Evolutionary conservation across 2,888 invertebrate genomes (phyloP).

Genomic region (Heliconius aoede): DNA sequence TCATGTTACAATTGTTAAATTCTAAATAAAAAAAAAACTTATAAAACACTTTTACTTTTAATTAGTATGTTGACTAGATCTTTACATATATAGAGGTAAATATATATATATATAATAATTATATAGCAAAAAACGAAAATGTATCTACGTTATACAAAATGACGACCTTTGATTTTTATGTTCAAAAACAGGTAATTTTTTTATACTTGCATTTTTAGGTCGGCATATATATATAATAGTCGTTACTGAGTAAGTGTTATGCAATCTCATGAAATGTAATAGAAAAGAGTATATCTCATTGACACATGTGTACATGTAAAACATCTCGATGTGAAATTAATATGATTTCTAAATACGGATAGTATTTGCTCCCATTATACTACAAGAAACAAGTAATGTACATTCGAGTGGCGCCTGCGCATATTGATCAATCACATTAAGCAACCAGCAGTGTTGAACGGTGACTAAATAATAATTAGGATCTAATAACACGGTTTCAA

Average conservation of each 20-base stretch:
- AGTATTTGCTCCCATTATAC: constrained; percentile 26
- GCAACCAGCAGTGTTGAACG: constrained; percentile 30
- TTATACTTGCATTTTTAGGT: constrained; percentile 4
- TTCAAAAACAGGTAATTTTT: constrained; percentile 12
- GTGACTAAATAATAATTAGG: constrained; percentile 32
- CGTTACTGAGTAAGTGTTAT: not conserved
- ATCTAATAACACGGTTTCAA: constrained; percentile 21
- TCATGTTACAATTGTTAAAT: constrained; percentile 29
- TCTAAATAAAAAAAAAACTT: constrained; percentile 3
- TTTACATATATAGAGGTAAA: not conserved
- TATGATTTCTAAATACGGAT: constrained; percentile 12
- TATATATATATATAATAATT: not conserved
- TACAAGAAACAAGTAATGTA: constrained; percentile 16
- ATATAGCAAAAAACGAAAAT: too few relatives aligned
- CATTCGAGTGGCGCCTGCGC: constrained; percentile 41
- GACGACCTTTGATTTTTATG: not conserved
- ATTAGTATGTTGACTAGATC: constrained; percentile 2
- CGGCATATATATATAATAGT: not conserved
- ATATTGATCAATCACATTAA: constrained; percentile 37
- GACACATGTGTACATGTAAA: not conserved
- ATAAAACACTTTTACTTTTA: constrained; percentile 22
- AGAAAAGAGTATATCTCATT: not conserved
- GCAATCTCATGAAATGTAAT: not conserved
- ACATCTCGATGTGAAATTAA: not conserved
- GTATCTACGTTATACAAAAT: not conserved